phyloP scores from a whole-genome alignment of 1,140 invertebrate genomes.

The Drosophila kikkawai region DNA sequence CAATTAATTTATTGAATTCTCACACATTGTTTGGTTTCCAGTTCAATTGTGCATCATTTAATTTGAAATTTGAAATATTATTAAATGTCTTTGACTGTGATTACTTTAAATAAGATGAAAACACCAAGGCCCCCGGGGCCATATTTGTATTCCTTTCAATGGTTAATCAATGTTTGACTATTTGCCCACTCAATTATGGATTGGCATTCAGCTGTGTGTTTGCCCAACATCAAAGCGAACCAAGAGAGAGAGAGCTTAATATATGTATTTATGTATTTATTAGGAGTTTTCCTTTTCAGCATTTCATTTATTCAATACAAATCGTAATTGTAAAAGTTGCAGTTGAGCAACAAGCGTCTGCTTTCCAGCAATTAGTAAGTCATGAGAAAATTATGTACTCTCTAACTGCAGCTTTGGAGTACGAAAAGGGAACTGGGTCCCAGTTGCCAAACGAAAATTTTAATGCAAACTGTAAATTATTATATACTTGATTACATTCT shows the following conservation, averaged over 20 bases:
- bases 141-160: conserved; percentile 9
- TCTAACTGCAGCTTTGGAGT: conserved; percentile 22
- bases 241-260: background rate
- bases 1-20: conserved; percentile 6
- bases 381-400: conserved; percentile 55
- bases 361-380: conserved; percentile 65
- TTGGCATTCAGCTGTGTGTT: conserved; percentile 24
- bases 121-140: conserved; percentile 2
- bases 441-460: conserved; percentile 49
- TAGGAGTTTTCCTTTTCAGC: conserved; percentile 25
- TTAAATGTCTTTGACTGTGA: conserved; percentile 7
- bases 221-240: conserved; percentile 22
- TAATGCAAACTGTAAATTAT: conserved; percentile 61
- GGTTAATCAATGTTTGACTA: conserved; percentile 24
- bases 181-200: conserved; percentile 44
- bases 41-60: conserved; percentile 1
- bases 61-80: background rate
- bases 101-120: conserved; percentile 18
- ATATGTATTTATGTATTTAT: conserved; percentile 9
- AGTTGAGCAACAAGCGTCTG: conserved; percentile 15
- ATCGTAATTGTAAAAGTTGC: conserved; percentile 47
- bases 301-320: conserved; percentile 63
- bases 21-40: background rate
- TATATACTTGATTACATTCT: conserved; percentile 44
- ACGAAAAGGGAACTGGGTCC: background rate